A percentile compares a stretch with the other conserved stretches of the same genome.
phyloP scores from a whole-genome alignment of 64 coral and sea anemone genomes.

The Acropora tenuis region DNA sequence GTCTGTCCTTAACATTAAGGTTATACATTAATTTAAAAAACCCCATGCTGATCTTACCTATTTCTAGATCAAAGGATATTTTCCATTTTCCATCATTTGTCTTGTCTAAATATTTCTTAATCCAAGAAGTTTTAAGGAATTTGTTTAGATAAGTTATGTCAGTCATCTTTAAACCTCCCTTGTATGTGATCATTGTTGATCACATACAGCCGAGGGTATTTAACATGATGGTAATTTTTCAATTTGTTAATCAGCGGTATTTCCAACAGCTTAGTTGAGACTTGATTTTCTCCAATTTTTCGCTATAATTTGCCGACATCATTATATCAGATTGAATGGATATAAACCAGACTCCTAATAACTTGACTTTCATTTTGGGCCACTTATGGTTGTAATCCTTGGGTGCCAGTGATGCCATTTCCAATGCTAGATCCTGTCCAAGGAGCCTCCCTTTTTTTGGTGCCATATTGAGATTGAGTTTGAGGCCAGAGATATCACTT shows the following conservation, averaged over 20 bases:
- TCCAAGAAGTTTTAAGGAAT: background rate
- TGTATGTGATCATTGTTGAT: background rate
- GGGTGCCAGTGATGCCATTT: no score
- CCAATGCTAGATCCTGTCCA: no score
- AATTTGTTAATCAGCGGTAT: no score
- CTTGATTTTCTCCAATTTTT: background rate
- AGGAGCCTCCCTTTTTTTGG: no score
- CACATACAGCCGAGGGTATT: background rate
- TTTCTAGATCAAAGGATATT: background rate
- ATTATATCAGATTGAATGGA: background rate
- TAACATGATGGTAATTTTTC: background rate
- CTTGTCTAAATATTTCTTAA: background rate
- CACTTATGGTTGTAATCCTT: no score
- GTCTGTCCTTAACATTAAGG: background rate
- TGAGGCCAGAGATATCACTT: no score
- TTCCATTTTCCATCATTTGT: background rate
- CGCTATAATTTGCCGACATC: no score
- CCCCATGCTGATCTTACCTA: background rate
- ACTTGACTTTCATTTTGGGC: no score
- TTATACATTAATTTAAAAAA: background rate
- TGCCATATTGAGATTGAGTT: no score
- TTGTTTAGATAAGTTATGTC: background rate
- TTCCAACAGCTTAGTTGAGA: conserved; percentile 6
- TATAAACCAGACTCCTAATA: background rate
- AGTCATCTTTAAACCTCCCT: no score